Evolutionary conservation across 2,888 invertebrate species (phyloP), one percentile per base, ranked within the genome.

Genomic region (Drosophila robusta): DNA sequence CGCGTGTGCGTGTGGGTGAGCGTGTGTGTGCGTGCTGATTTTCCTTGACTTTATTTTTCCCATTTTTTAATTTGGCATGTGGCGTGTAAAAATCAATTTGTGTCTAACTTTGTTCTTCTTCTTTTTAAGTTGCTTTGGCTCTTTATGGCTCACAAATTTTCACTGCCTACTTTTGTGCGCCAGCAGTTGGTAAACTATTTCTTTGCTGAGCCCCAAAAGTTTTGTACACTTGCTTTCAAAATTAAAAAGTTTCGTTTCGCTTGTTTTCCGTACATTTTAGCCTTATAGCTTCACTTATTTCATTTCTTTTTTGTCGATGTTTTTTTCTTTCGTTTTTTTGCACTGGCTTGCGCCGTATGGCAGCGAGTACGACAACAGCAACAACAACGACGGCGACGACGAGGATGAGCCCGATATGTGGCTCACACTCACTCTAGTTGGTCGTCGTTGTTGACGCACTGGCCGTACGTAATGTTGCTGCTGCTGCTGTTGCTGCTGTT

Each of bases 11-110:
- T 50, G 42, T 45, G 22, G 36, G 61, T 46, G 26, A 49, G 55
- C 41, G 24, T 50, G 56, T 56, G 64, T 52, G 44, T 44, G 57
- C 57, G 69, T 64, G 56, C 68, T 58, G 71, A 65, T 76, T 70
- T 70, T 74, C 70, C 64, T 86, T 85, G 81, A 75, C 62, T 78
- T 74, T 61, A 55, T 56, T 63, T 70, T 55, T 57, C 45, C 56
- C 4, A 38, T 66, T 60, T 44, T 38, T 38, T 45, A 34, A 41
- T 65, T 66, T 51, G 45, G 55, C 73, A 58, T 63, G 71, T 67
- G 67, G 70, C 64, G 63, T 77, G 66, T 75, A 77, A 83, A 87
- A 83, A 83, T 83, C 87, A 87, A 83, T 83, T 79, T 75, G 65
- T 65, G 67, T 76, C 46, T 14, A 76, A 61, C 44, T 67, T 78